Evolutionary conservation across 2,888 invertebrate species (phyloP).

Genomic region (Tenthredo livida): DNA sequence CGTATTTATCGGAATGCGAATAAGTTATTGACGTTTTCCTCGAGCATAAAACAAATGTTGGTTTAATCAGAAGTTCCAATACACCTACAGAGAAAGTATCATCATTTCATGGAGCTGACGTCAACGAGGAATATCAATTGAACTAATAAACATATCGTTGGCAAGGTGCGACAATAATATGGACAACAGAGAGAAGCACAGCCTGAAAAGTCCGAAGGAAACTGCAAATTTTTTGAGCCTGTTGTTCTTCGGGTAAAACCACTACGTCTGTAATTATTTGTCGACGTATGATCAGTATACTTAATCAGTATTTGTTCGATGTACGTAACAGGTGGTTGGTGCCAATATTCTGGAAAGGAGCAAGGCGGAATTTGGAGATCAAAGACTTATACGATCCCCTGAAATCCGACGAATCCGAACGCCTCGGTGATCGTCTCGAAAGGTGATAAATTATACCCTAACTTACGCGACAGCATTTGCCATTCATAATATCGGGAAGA

Average conservation of each 20-base stretch:
- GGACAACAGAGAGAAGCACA: conserved; percentile 55
- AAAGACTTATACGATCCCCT: conserved; percentile 76
- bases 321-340: conserved; percentile 75
- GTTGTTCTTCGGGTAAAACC: conserved; percentile 64
- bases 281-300: not conserved
- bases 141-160: not conserved
- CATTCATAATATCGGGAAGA: not conserved
- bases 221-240: conserved; percentile 63
- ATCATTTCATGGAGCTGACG: not conserved
- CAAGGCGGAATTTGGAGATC: conserved; percentile 71
- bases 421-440: conserved; percentile 72
- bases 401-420: conserved; percentile 72
- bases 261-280: not conserved
- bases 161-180: conserved; percentile 52
- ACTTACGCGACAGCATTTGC: not conserved
- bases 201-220: conserved; percentile 61
- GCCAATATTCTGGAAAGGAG: conserved; percentile 75
- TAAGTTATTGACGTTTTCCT: too few species aligned
- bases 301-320: not conserved
- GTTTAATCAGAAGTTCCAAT: not conserved
- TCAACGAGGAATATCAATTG: not conserved
- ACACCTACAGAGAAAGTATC: not conserved
- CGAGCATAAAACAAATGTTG: too few species aligned
- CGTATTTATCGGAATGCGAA: too few species aligned
- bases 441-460: conserved; percentile 66